These are phyloP conservation scores for Apis dorsata DNA, from an alignment of 1,140 invertebrate genomes.

Conservation along the genomic window DNA sequence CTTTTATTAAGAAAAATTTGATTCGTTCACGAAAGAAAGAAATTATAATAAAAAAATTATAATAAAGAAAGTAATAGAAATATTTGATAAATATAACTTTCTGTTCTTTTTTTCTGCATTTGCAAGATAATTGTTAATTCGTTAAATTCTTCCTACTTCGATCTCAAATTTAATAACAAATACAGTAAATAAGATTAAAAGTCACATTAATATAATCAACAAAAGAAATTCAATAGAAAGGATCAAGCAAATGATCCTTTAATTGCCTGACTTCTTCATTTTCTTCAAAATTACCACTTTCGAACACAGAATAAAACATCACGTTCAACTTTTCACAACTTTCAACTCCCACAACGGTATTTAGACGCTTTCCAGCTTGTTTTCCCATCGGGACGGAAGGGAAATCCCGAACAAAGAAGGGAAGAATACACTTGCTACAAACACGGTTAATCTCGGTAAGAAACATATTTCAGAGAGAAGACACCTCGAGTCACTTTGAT, in stretches of 20 bases:
- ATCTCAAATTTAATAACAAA: too few species aligned
- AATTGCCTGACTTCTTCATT: not conserved
- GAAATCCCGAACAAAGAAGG: not conserved
- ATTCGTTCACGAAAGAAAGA: too few species aligned
- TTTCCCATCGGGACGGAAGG: not conserved
- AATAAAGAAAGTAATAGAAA: too few species aligned
- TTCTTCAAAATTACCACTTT: not conserved
- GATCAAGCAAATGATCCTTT: not conserved
- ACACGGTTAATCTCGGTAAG: slow-evolving; percentile 22
- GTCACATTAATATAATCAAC: too few species aligned
- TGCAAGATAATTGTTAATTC: too few species aligned
- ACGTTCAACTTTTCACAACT: not conserved
- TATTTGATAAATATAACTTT: too few species aligned
- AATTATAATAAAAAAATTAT: too few species aligned
- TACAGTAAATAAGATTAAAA: too few species aligned
- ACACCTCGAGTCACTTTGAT: slow-evolving; percentile 9
- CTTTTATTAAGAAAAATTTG: too few species aligned
- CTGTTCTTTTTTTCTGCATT: too few species aligned
- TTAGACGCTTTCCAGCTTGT: slow-evolving; percentile 2
- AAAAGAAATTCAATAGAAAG: not conserved
- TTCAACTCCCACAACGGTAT: not conserved
- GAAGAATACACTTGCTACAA: not conserved
- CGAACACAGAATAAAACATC: not conserved
- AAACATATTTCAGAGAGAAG: slow-evolving; percentile 10
- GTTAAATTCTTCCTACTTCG: too few species aligned